These are phyloP conservation scores for Clivina fossor DNA, from an alignment of 2,888 invertebrate genomes.

Conservation along the genomic window DNA sequence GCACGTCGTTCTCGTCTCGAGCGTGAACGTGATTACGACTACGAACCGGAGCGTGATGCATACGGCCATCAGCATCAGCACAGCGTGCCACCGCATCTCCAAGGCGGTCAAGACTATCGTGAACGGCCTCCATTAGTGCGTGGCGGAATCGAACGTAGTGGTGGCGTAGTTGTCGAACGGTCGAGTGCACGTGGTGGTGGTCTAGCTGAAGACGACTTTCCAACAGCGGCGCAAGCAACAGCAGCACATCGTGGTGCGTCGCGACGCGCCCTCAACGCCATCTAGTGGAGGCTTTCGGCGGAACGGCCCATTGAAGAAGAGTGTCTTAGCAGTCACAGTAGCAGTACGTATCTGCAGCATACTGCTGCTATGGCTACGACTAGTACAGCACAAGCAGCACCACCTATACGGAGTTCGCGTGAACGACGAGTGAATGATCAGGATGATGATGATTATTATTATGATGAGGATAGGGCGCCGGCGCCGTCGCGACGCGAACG, in stretches of 20 bases:
- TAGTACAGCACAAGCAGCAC: too few species aligned
- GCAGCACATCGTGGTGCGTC: constrained; percentile 62
- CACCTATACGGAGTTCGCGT: constrained; percentile 4
- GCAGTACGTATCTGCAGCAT: constrained; percentile 8
- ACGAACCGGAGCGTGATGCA: constrained; percentile 48
- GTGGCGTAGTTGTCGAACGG: constrained; percentile 8
- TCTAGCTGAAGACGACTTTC: too few species aligned
- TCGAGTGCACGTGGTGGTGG: not conserved
- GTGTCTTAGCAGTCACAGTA: constrained; percentile 36
- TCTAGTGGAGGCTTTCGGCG: constrained; percentile 63
- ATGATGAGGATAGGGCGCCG: constrained; percentile 15
- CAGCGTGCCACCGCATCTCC: constrained; percentile 46
- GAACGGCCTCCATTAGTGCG: constrained; percentile 46
- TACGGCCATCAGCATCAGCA: constrained; percentile 44
- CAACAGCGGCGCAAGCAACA: constrained; percentile 53
- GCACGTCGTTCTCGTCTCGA: constrained; percentile 57
- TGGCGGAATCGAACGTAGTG: too few species aligned
- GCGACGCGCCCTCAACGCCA: constrained; percentile 72
- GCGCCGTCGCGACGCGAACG: constrained; percentile 11
- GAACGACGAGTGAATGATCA: constrained; percentile 5
- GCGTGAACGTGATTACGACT: constrained; percentile 60
- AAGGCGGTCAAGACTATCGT: constrained; percentile 51
- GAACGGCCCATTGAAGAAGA: constrained; percentile 56
- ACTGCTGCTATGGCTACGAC: too few species aligned
- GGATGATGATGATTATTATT: constrained; percentile 18